Evolutionary conservation across 2,797 vertebrate species (phyloP).

Genomic region (Gallinago stenura): DNA sequence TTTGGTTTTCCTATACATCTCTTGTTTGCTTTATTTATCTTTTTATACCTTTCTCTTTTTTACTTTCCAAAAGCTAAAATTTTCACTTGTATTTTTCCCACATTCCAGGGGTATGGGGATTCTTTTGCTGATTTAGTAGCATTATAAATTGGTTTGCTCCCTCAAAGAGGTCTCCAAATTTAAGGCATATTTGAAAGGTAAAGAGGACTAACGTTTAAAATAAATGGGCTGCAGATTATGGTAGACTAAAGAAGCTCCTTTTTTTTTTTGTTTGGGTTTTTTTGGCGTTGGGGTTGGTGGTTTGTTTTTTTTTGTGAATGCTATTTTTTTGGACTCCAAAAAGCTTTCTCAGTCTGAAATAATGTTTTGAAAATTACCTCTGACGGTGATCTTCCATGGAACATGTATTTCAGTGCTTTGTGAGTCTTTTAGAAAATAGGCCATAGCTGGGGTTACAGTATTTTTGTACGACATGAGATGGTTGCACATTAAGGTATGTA

Average conservation of each 20-base stretch:
- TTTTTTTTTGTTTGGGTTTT: neutral
- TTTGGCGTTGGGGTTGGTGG: neutral
- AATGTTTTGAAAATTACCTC: neutral
- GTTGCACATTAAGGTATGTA: neutral
- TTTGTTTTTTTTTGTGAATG: neutral
- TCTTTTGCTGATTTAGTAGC: constrained; percentile 54
- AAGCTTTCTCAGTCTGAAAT: neutral
- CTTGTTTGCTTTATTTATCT: constrained; percentile 51
- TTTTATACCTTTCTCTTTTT: constrained; percentile 36
- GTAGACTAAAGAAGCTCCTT: neutral
- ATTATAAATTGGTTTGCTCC: neutral
- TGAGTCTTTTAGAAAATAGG: neutral
- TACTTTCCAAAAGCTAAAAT: constrained; percentile 43
- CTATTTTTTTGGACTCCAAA: neutral
- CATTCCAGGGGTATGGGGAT: constrained; percentile 78
- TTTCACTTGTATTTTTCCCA: neutral
- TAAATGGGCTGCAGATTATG: neutral
- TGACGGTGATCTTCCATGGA: neutral
- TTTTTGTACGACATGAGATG: neutral
- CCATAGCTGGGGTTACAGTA: neutral
- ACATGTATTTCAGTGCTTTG: neutral
- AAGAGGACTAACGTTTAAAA: neutral
- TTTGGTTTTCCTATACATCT: constrained; percentile 57
- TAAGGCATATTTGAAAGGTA: neutral
- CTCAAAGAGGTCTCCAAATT: neutral